phyloP scores from a whole-genome alignment of 2,113 vertebrate species.

The Vulpes vulpes region DNA sequence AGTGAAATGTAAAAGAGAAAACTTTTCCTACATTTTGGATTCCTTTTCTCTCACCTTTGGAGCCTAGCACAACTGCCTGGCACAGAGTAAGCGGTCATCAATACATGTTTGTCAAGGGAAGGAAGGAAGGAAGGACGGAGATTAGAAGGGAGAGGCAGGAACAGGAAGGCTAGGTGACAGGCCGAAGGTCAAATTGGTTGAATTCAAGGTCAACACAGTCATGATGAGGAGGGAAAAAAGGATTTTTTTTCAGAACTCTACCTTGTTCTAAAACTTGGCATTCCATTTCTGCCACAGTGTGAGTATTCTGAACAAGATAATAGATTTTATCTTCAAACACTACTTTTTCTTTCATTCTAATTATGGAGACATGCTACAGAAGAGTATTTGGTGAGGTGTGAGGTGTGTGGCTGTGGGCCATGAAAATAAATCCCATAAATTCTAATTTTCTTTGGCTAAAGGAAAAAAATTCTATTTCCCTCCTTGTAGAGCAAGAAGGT shows the following conservation, averaged over 20 bases:
- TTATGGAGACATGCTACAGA: neutral
- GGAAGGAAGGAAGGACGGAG: neutral
- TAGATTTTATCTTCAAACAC: neutral
- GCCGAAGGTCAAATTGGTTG: neutral
- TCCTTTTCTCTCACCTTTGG: neutral
- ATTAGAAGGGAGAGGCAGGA: neutral
- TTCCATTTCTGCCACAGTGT: neutral
- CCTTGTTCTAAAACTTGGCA: neutral
- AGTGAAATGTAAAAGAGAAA: constrained; percentile 8
- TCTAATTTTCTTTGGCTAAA: neutral
- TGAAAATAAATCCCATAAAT: neutral
- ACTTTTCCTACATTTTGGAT: neutral
- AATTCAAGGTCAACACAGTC: neutral
- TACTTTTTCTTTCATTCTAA: neutral
- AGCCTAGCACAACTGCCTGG: neutral
- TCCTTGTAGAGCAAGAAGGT: neutral
- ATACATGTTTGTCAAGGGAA: constrained; percentile 11
- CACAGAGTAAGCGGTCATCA: neutral
- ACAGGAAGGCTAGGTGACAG: neutral
- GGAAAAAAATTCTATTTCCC: neutral
- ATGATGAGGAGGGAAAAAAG: neutral
- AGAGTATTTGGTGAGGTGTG: neutral
- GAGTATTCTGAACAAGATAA: neutral
- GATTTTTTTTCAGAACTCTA: neutral
- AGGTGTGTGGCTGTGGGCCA: neutral